Evolutionary conservation across 2,797 vertebrate species (phyloP).

Genomic region (Triplophysa yarkandensis): DNA sequence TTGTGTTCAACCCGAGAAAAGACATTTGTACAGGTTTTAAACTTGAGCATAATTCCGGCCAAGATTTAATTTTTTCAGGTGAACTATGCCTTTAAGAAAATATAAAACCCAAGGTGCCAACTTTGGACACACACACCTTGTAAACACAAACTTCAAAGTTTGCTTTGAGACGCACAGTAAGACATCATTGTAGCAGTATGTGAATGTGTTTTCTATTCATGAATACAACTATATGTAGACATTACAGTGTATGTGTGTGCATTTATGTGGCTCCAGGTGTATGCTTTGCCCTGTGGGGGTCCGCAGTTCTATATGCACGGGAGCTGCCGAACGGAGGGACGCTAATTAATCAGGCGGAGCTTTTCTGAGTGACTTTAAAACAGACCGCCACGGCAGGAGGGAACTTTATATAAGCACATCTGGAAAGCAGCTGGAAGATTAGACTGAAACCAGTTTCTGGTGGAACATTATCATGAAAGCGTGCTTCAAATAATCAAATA

Average conservation of each 20-base stretch:
- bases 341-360: conserved; percentile 51
- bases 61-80: no score
- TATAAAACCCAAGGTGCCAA: no score
- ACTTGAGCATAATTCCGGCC: no score
- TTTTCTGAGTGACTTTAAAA: conserved; percentile 44
- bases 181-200: background rate
- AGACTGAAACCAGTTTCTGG: conserved; percentile 10
- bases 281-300: conserved; percentile 29
- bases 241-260: background rate
- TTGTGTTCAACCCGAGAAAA: no score
- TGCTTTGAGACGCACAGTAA: background rate
- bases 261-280: conserved; percentile 4
- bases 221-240: background rate
- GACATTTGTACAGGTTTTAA: no score
- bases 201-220: background rate
- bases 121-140: no score
- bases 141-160: no score
- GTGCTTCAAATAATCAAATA: background rate
- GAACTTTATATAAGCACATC: conserved; percentile 50
- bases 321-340: conserved; percentile 37
- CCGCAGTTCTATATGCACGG: conserved; percentile 24
- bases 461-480: background rate
- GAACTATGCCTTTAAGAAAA: no score
- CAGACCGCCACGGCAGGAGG: conserved; percentile 41
- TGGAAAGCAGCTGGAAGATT: conserved; percentile 50